Conservation (phyloP, 2,113 vertebrate species). For the Brienomyrus longianalis region DNA sequence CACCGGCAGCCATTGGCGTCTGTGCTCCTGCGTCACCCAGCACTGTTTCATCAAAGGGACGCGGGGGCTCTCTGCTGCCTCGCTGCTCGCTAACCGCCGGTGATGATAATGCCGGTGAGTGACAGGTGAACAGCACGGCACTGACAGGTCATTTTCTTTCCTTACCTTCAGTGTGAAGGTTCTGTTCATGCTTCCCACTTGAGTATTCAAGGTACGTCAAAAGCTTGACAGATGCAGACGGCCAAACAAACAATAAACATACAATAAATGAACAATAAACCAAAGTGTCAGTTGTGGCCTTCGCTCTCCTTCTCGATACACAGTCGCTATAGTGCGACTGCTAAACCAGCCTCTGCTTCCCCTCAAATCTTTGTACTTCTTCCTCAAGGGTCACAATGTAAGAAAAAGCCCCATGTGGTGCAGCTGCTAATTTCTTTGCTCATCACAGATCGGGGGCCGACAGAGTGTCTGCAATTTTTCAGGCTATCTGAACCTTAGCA, state of each 20-base stretch:
- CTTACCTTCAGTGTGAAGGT: neutral
- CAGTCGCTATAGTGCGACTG: neutral
- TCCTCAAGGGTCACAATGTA: neutral
- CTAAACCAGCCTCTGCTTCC: neutral
- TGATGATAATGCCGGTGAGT: neutral
- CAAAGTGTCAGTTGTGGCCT: neutral
- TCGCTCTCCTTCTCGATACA: neutral
- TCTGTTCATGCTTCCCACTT: neutral
- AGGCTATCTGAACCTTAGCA: neutral
- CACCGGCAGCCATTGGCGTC: neutral
- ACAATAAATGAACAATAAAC: neutral
- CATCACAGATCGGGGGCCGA: neutral
- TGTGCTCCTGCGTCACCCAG: neutral
- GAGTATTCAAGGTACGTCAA: neutral
- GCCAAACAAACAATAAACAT: neutral
- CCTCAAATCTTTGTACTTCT: neutral
- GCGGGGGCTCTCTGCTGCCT: neutral
- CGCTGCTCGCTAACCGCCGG: neutral
- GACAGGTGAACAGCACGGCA: neutral
- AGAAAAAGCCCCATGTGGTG: neutral
- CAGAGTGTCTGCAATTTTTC: neutral
- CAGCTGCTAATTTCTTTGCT: neutral
- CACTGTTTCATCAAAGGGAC: neutral
- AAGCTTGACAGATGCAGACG: neutral
- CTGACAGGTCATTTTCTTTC: neutral